Evolutionary conservation across 2,113 vertebrate species (phyloP).

Genomic region (Siniperca chuatsi): DNA sequence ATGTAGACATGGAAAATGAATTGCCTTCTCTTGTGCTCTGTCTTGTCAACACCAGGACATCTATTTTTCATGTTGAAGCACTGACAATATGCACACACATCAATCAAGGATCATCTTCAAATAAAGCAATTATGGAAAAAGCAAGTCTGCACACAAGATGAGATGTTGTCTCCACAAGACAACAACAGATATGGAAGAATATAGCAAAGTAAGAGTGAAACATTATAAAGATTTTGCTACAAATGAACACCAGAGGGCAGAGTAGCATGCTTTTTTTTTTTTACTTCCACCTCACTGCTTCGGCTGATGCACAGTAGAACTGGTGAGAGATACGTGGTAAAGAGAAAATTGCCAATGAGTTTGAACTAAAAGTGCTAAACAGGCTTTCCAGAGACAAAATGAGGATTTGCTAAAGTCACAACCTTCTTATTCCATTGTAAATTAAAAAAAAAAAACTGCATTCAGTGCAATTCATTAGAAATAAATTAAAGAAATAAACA

Average conservation of each 20-base stretch:
- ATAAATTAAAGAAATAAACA: slow-evolving; percentile 10
- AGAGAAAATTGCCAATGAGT: not conserved
- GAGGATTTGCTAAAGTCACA: slow-evolving; percentile 14
- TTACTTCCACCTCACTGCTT: not conserved
- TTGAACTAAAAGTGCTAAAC: slow-evolving; percentile 23
- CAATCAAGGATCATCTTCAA: slow-evolving; percentile 34
- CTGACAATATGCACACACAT: slow-evolving; percentile 30
- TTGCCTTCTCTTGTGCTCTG: slow-evolving; percentile 35
- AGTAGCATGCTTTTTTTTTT: not conserved
- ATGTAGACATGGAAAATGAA: slow-evolving; percentile 41
- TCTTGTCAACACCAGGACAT: slow-evolving; percentile 43
- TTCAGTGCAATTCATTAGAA: not conserved
- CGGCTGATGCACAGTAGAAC: not conserved
- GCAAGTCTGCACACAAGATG: not conserved
- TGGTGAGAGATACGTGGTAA: not conserved
- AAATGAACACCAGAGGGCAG: slow-evolving; percentile 68
- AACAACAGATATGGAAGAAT: not conserved
- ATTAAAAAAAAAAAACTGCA: slow-evolving; percentile 27
- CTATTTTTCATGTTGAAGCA: slow-evolving; percentile 57
- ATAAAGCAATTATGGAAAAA: not conserved
- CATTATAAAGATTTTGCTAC: not conserved
- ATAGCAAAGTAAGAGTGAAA: not conserved
- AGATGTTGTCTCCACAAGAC: not conserved
- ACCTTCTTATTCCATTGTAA: not conserved
- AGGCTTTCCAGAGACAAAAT: slow-evolving; percentile 11